Evolutionary conservation across 2,113 vertebrate genomes (phyloP), one percentile per base, ranked within the genome.

Genomic region (Notothenia coriiceps): DNA sequence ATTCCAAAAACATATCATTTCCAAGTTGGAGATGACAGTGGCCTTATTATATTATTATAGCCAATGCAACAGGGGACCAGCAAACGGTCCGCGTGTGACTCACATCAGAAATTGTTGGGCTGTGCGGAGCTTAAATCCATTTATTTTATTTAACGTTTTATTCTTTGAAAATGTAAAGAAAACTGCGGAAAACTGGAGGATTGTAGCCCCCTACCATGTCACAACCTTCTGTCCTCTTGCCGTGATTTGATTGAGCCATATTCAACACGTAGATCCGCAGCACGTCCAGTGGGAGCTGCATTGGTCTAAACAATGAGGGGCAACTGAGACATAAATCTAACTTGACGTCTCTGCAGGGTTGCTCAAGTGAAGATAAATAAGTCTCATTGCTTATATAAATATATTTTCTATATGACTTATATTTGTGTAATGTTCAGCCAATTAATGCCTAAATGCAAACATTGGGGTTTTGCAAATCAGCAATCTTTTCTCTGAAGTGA

Each of bases 181-280:
- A 88, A 85, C 88, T 85, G 86, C 89, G 88, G 91, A 87, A 86
- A 85, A 85, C 80, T 74, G 82, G 83, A 88, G 86, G 88, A 91
- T 89, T 88, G 89, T 88, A 88, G 70, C 85, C 85, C 75, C 86
- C 73, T 72, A 73, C 77, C 46, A 84, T 88, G 86, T 80, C 69
- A 61, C 72, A 79, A 81, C 78, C 85, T 70, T 82, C 77, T 83
- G 77, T 85, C 62, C 71, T 89, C 80, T 59, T 83, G 82, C 82
- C 86, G 66, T 62, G 11, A 83, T 84, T 81, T 80, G 68, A 85
- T 90, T 92, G 90, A 93, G 88, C 91, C 93, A 90, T 89, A 88
- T 87, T 83, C 74, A 79, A 74, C 76, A 61, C 35, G 1, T 40
- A 40, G 35, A 40, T 40, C 35, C 50, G 72, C 57, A 82, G 77